Base-by-base conservation (phyloP, 2,113 vertebrate species). In the Charina bottae region DNA sequence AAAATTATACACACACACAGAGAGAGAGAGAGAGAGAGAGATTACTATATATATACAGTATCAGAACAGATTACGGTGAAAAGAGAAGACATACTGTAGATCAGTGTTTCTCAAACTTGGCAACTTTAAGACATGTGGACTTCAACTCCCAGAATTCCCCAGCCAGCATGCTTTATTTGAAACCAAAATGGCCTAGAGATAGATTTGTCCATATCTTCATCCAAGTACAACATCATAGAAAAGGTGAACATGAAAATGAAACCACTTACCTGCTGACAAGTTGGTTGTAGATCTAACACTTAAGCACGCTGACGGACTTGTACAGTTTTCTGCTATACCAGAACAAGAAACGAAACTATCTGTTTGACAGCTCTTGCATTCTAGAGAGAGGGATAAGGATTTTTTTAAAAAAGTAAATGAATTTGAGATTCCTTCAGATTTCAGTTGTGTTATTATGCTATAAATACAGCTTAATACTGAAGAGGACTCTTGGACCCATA, bases 211-310 rank as follows among this genome's bases (percentile, higher is more conserved):
- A 53, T 26, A 54, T 28, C 15, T 17, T 46, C 10, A 85, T 28
- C 12, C 26, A 26, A 54, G 53, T 28, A 49, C 53, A 56, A 37
- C 15, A 37, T 37, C 28, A n/a, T n/a, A 78, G 33, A 78, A 37
- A 78, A 78, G 68, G 37, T 37, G 15, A 33, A 72, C n/a, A 55
- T 0, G 28, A 56, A 87, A 58, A 19, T 21, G 4, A 58, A 87
- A 11, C 8, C 49, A 72, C 88, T 55, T 55, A 89, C 88, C 19
- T 37, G 0, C 7, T 13, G 13, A 19, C 62, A 89, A 28, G 0
- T 19, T 33, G 15, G 33, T 6, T 0, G 0, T 0, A 54, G 13
- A 11, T 0, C 0, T 0, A 10, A 78, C 0, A 6, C 1, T 12
- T 2, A 78, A 7, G 64, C 88, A 89, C 0, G 0, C 1, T 24